phyloP scores from a whole-genome alignment of 2,888 invertebrate genomes.

The Pyrrhia umbra region DNA sequence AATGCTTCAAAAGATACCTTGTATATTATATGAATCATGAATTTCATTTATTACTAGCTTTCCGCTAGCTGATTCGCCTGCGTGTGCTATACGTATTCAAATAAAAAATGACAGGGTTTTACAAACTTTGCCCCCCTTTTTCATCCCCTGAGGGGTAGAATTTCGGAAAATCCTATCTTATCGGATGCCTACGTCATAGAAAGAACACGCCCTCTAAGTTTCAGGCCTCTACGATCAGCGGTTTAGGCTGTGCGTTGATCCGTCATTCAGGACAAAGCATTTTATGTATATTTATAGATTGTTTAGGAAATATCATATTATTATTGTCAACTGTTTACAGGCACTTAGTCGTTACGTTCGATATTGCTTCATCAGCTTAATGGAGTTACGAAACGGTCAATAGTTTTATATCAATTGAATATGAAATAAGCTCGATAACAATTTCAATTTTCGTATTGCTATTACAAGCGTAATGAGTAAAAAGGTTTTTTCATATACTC shows the following conservation, averaged over 20 bases:
- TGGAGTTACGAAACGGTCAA: constrained; percentile 12
- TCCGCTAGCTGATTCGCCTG: no score
- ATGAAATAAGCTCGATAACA: constrained; percentile 5
- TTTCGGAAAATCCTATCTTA: no score
- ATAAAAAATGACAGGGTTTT: no score
- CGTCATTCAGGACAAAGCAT: no score
- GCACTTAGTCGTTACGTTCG: constrained; percentile 5
- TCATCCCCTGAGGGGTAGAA: no score
- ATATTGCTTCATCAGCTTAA: constrained; percentile 33
- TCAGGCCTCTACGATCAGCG: no score
- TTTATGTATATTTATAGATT: constrained; percentile 16
- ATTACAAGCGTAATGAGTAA: neutral
- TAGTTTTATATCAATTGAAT: constrained; percentile 16
- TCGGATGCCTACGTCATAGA: no score
- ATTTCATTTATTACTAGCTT: no score
- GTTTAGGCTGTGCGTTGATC: no score
- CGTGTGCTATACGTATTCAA: no score
- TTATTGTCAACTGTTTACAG: neutral
- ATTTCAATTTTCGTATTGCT: neutral
- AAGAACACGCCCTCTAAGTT: no score
- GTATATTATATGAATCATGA: neutral
- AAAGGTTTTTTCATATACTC: neutral
- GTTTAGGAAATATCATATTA: neutral
- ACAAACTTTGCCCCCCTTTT: no score
- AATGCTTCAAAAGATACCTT: constrained; percentile 15